These are phyloP conservation scores for Mustela lutreola DNA, from an alignment of 2,113 vertebrate species.

Conservation along the genomic window DNA sequence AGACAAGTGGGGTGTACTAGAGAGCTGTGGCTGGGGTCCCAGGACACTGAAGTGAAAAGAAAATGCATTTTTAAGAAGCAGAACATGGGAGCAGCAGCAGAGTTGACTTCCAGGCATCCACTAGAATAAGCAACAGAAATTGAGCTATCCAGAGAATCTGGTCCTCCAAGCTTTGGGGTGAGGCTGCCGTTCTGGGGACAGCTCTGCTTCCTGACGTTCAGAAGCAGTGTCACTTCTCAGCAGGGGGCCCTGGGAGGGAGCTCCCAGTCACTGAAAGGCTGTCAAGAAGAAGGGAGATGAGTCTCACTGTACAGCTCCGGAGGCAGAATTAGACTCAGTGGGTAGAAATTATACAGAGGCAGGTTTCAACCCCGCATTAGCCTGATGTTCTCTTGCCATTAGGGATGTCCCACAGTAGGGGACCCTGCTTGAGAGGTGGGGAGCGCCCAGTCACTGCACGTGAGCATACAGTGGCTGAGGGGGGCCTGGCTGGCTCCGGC, in stretches of 20 bases:
- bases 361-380: neutral
- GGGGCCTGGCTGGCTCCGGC: neutral
- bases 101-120: neutral
- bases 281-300: neutral
- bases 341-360: constrained; percentile 60
- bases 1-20: neutral
- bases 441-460: neutral
- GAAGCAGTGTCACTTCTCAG: neutral
- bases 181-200: neutral
- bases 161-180: neutral
- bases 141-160: neutral
- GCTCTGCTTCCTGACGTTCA: neutral
- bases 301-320: neutral
- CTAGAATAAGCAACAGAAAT: neutral
- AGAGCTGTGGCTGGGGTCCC: neutral
- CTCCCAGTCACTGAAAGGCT: neutral
- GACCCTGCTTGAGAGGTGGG: neutral
- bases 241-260: neutral
- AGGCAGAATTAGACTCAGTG: constrained; percentile 42
- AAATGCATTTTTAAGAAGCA: neutral
- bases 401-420: neutral
- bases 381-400: neutral
- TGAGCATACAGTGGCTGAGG: neutral
- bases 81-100: neutral
- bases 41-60: neutral